Percentiles rank a stretch among this genome's conserved stretches.
phyloP scores from a whole-genome alignment of 2,888 invertebrate species.

The Polyommatus iphigenia region DNA sequence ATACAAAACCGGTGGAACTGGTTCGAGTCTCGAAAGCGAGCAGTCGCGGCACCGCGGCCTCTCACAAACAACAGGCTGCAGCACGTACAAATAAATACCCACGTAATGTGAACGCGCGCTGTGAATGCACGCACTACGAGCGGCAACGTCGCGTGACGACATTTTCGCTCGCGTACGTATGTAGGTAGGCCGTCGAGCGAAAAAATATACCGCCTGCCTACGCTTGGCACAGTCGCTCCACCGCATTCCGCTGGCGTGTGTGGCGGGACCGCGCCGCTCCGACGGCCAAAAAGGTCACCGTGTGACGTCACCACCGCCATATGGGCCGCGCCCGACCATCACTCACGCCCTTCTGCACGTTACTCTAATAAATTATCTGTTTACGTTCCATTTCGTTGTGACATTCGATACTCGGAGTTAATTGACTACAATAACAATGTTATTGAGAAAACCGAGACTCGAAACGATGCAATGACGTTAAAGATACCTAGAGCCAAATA shows the following conservation, averaged over 20 bases:
- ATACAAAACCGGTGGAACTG: slow-evolving; percentile 76
- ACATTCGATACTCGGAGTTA: slow-evolving; percentile 39
- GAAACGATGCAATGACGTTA: neutral
- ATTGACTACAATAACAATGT: slow-evolving; percentile 40
- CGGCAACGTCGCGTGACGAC: slow-evolving; percentile 82
- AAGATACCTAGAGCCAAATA: slow-evolving; percentile 1
- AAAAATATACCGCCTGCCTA: slow-evolving; percentile 77
- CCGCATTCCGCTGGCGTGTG: slow-evolving; percentile 77
- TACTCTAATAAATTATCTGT: slow-evolving; percentile 53
- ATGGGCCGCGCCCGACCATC: slow-evolving; percentile 62
- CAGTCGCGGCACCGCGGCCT: slow-evolving; percentile 70
- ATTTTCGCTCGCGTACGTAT: slow-evolving; percentile 80
- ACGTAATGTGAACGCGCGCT: slow-evolving; percentile 68
- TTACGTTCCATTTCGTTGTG: slow-evolving; percentile 48
- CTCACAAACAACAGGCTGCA: slow-evolving; percentile 61
- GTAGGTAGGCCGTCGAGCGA: slow-evolving; percentile 74
- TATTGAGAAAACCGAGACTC: slow-evolving; percentile 15
- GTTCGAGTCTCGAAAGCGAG: slow-evolving; percentile 79
- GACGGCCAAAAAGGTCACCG: slow-evolving; percentile 76
- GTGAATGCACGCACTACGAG: slow-evolving; percentile 71
- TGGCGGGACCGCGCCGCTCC: slow-evolving; percentile 61
- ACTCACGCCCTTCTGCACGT: slow-evolving; percentile 56
- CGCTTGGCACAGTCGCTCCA: slow-evolving; percentile 76
- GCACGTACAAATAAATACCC: slow-evolving; percentile 67
- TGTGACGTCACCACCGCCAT: slow-evolving; percentile 73